A percentile compares a stretch with the other conserved stretches of the same genome.
phyloP scores from a whole-genome alignment of 2,888 invertebrate species.

The Merodon equestris region DNA sequence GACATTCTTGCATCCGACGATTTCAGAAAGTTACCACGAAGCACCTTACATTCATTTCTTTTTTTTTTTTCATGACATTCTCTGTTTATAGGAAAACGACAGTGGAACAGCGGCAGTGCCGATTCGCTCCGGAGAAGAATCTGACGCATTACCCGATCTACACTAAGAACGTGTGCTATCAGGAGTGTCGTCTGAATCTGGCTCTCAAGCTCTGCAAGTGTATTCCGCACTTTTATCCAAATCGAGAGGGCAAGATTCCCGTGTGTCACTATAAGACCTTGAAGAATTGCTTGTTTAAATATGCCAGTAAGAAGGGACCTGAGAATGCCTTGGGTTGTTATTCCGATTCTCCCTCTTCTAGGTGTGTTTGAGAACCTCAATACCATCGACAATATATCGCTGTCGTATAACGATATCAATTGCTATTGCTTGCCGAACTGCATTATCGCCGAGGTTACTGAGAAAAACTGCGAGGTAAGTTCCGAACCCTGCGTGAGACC shows the following conservation, averaged over 20 bases:
- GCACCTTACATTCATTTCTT: too few relatives aligned
- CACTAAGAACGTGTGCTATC: constrained; percentile 75
- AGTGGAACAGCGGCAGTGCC: constrained; percentile 75
- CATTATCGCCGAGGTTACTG: constrained; percentile 72
- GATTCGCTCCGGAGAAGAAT: constrained; percentile 77
- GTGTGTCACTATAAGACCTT: constrained; percentile 74
- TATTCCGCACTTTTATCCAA: constrained; percentile 79
- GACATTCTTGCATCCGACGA: constrained; percentile 74
- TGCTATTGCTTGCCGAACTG: constrained; percentile 76
- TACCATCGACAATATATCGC: constrained; percentile 2
- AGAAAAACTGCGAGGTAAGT: constrained; percentile 28
- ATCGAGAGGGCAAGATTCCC: constrained; percentile 73
- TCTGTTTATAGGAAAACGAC: constrained; percentile 71
- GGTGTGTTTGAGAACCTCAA: constrained; percentile 39
- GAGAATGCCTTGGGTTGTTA: too few relatives aligned
- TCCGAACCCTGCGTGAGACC: background rate
- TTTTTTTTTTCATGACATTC: background rate
- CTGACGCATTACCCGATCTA: constrained; percentile 77
- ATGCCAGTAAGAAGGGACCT: constrained; percentile 71
- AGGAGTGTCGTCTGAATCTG: constrained; percentile 77
- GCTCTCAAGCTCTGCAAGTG: constrained; percentile 76
- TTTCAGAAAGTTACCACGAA: constrained; percentile 72
- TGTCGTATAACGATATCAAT: constrained; percentile 18
- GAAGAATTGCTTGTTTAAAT: constrained; percentile 72
- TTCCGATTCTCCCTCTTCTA: constrained; percentile 2